Evolutionary conservation across 2,797 vertebrate species (phyloP), one percentile per base, ranked within the genome.

Genomic region (Onychomys arenicola): DNA sequence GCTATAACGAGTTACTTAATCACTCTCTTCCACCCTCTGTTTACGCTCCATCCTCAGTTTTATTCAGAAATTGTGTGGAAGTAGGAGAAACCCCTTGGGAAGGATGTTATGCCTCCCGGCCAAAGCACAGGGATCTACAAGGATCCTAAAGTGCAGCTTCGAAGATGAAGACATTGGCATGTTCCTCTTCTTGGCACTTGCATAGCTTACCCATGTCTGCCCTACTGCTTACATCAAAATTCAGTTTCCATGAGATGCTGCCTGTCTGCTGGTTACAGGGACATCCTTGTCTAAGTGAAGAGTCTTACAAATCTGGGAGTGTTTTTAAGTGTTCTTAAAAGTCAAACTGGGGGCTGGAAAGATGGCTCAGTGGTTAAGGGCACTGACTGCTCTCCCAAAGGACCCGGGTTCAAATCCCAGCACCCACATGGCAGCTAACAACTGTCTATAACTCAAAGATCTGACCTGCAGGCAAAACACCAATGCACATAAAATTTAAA

Each of bases 301-400:
- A 16, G 91, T 81, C 91, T 97, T 92, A 96, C 52, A 96, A 85
- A 55, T 97, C 84, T 97, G 89, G 12, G 81, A 27, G 91, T 63
- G 27, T 37, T 91, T 96, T 55, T 90, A 96, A 78, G 85, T 93
- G 6, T 67, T 80, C 49, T 90, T 92, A 90, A 65, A n/a, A n/a
- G n/a, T n/a, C n/a, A n/a, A n/a, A n/a, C n/a, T n/a, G n/a, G n/a
- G n/a, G n/a, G n/a, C n/a, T n/a, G n/a, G n/a, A n/a, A n/a, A n/a
- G n/a, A n/a, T n/a, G n/a, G n/a, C n/a, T n/a, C n/a, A n/a, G n/a
- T n/a, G n/a, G n/a, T n/a, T n/a, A n/a, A n/a, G n/a, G n/a, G n/a
- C n/a, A n/a, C n/a, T n/a, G n/a, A n/a, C n/a, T n/a, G n/a, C n/a
- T n/a, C n/a, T n/a, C n/a, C n/a, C n/a, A n/a, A n/a, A n/a, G n/a